Evolutionary conservation across 2,888 invertebrate species (phyloP).

Genomic region (Arrhopalites spinosus): DNA sequence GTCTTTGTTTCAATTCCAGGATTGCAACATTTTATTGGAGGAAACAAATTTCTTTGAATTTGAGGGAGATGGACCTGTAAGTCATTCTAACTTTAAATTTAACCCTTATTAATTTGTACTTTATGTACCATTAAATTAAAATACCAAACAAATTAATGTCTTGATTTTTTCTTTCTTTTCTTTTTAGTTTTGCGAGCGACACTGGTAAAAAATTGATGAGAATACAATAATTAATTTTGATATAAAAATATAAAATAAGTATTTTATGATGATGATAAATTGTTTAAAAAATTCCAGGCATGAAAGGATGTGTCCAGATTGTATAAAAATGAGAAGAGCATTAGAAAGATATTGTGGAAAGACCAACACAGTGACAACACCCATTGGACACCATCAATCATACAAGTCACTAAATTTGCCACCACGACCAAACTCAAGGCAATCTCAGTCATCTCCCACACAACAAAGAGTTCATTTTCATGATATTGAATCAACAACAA

Average conservation of each 20-base stretch:
- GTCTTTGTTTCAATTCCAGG: conserved; percentile 31
- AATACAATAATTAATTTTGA: neutral
- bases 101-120: neutral
- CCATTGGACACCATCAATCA: conserved; percentile 11
- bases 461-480: conserved; percentile 24
- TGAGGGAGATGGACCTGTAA: conserved; percentile 36
- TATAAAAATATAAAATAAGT: neutral
- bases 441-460: conserved; percentile 13
- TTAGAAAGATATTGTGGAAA: conserved; percentile 52
- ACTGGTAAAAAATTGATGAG: neutral
- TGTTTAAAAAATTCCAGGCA: conserved; percentile 41
- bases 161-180: neutral
- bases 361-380: conserved; percentile 8
- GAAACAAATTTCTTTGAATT: conserved; percentile 53
- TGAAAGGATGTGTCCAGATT: conserved; percentile 55
- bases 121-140: neutral
- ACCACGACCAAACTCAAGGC: conserved; percentile 25
- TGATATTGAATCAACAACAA: conserved; percentile 8
- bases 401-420: conserved; percentile 24
- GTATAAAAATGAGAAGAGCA: conserved; percentile 53
- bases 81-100: neutral
- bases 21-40: conserved; percentile 52
- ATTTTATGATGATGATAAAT: too few relatives aligned
- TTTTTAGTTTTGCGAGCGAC: neutral
- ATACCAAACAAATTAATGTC: neutral